These are phyloP conservation scores for Capitulum mitella DNA, from an alignment of 2,888 invertebrate species.

Conservation along the genomic window DNA sequence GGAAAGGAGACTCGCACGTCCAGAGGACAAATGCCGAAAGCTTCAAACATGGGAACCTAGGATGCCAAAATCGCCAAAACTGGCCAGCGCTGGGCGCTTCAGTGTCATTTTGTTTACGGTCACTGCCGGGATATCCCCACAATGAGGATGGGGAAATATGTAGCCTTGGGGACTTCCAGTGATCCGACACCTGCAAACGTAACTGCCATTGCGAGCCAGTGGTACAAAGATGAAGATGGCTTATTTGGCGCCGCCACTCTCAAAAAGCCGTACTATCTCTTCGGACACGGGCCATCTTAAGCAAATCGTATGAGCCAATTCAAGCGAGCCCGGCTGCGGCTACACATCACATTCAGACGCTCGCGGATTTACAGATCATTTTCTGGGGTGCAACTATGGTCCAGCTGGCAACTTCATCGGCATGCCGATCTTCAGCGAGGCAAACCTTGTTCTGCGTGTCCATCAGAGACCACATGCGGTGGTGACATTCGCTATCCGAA, in stretches of 20 bases:
- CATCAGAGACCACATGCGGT: neutral
- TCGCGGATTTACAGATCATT: neutral
- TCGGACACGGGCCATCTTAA: neutral
- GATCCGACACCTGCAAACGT: neutral
- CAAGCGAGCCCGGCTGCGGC: neutral
- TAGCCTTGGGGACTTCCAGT: neutral
- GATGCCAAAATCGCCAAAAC: neutral
- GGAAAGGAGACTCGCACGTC: neutral
- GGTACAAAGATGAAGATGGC: neutral
- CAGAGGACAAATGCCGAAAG: neutral
- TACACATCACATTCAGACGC: neutral
- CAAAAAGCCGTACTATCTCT: too few relatives aligned
- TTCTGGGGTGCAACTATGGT: neutral
- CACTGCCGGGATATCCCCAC: neutral
- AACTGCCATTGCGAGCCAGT: neutral
- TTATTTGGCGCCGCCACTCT: neutral
- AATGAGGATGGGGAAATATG: neutral
- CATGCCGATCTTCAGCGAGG: neutral
- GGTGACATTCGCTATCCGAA: neutral
- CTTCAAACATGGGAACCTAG: neutral
- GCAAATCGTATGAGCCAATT: neutral
- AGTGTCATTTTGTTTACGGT: neutral
- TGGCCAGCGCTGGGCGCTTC: neutral
- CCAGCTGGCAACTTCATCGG: neutral
- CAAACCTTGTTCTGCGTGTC: neutral